These are phyloP conservation scores for Whitmania pigra DNA, from an alignment of 1,140 invertebrate genomes.

Conservation along the genomic window DNA sequence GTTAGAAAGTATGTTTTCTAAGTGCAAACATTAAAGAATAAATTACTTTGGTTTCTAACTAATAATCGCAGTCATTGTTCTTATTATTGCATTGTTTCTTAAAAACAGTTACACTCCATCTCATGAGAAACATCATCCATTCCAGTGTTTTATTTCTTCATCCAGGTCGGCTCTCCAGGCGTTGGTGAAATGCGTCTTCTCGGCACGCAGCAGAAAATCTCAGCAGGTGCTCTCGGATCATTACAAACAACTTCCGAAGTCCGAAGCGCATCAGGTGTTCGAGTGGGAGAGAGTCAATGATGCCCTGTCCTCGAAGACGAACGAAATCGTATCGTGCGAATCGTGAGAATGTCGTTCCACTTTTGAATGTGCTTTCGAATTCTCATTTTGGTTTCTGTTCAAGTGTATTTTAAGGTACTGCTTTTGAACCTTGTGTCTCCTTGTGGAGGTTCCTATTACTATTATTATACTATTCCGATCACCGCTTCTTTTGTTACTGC, in stretches of 20 bases:
- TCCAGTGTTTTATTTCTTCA: conserved; percentile 14
- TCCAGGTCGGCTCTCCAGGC: conserved; percentile 86
- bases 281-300: conserved; percentile 56
- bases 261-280: conserved; percentile 77
- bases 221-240: conserved; percentile 72
- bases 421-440: too few species aligned
- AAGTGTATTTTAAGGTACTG: neutral
- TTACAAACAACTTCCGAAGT: conserved; percentile 73
- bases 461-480: neutral
- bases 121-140: too few species aligned
- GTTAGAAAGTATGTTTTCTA: too few species aligned
- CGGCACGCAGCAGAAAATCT: conserved; percentile 57
- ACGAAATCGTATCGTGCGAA: too few species aligned
- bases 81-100: too few species aligned
- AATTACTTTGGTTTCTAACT: too few species aligned
- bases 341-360: neutral
- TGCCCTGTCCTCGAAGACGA: neutral
- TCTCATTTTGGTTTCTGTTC: neutral
- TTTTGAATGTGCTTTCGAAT: neutral
- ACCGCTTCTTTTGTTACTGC: neutral
- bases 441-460: too few species aligned
- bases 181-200: conserved; percentile 69
- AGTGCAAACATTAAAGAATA: too few species aligned
- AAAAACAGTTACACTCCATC: too few species aligned
- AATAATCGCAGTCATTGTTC: too few species aligned